Conservation (phyloP, 2,888 invertebrate genomes). For the Stenodema calcarata region DNA sequence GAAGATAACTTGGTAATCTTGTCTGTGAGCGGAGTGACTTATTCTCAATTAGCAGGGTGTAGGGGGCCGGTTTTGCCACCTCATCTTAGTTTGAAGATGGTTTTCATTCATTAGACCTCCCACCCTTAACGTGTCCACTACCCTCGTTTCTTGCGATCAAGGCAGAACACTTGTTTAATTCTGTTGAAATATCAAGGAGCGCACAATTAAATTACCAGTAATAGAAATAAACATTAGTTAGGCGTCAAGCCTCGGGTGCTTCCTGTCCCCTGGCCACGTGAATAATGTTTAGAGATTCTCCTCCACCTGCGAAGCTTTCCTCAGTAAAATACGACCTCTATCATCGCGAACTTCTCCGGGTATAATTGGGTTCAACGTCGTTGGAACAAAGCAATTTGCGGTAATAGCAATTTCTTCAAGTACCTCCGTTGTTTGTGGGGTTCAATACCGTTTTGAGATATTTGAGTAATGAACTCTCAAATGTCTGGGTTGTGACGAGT, state of each 20-base stretch:
- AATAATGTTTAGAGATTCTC: constrained; percentile 21
- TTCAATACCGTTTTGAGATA: background rate
- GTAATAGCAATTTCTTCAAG: background rate
- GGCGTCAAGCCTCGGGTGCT: constrained; percentile 10
- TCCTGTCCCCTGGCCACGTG: constrained; percentile 22
- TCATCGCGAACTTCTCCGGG: background rate
- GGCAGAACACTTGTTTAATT: constrained; percentile 40
- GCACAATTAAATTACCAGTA: constrained; percentile 43
- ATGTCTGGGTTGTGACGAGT: too few species aligned
- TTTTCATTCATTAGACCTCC: constrained; percentile 33
- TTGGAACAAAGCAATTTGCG: background rate
- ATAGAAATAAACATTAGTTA: constrained; percentile 44
- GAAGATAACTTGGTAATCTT: constrained; percentile 26
- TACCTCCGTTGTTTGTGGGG: background rate
- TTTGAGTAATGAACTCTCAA: too few species aligned
- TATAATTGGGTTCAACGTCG: background rate
- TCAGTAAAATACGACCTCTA: background rate
- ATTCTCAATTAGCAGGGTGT: constrained; percentile 26
- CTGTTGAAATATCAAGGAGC: constrained; percentile 43
- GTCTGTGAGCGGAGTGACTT: constrained; percentile 17
- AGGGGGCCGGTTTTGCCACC: background rate
- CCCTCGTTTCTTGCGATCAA: constrained; percentile 22
- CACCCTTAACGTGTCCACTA: background rate
- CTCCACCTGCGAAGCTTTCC: background rate
- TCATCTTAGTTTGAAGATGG: constrained; percentile 12